These are phyloP conservation scores for Xylocopa sonorina DNA, from an alignment of 1,140 invertebrate species.

Conservation along the genomic window DNA sequence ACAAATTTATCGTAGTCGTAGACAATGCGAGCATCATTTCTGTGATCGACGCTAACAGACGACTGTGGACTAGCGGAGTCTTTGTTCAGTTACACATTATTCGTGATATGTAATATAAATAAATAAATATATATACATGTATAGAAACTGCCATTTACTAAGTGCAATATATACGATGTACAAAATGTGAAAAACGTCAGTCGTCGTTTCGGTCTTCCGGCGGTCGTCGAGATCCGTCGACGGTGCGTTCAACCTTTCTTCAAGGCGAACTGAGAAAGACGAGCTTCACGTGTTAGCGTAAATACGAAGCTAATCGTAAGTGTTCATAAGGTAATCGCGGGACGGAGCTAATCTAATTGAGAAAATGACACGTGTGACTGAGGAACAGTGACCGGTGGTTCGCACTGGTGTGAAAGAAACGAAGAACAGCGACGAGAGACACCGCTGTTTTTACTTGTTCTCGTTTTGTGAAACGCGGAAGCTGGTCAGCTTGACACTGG, in stretches of 20 bases:
- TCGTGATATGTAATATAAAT: not conserved
- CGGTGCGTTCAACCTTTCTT: not conserved
- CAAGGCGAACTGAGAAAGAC: constrained; percentile 10
- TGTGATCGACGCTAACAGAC: not conserved
- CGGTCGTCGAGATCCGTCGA: not conserved
- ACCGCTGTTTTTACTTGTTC: not conserved
- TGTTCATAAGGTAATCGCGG: constrained; percentile 60
- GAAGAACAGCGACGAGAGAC: not conserved
- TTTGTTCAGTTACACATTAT: not conserved
- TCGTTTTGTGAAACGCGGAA: not conserved
- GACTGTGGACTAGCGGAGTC: not conserved
- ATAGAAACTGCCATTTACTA: constrained; percentile 33
- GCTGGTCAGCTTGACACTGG: not conserved
- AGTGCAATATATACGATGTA: constrained; percentile 37
- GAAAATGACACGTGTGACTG: constrained; percentile 19
- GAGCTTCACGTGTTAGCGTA: constrained; percentile 51
- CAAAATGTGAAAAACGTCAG: constrained; percentile 20
- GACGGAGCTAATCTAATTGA: constrained; percentile 39
- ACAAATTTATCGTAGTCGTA: too few relatives aligned
- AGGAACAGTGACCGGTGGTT: constrained; percentile 16
- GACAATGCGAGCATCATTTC: too few relatives aligned
- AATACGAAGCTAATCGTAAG: constrained; percentile 58
- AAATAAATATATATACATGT: too few relatives aligned
- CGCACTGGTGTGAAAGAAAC: not conserved
- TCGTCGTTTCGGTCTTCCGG: constrained; percentile 1